Base-by-base conservation (phyloP, 1,140 invertebrate species). In the Sycophila sp. region DNA sequence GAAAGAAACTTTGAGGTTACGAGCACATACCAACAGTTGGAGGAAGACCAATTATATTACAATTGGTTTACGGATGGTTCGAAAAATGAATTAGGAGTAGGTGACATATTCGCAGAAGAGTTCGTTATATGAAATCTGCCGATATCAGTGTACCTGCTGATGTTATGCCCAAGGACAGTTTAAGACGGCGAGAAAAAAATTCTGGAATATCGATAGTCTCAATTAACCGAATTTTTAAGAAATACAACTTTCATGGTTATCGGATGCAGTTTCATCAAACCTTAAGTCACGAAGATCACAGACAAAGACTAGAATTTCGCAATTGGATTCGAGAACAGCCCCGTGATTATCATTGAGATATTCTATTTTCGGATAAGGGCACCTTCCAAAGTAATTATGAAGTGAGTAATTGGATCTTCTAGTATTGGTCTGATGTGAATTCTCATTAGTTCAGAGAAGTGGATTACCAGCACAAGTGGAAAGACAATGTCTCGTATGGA, bases 321-420 rank as follows among this genome's bases (percentile, higher is more conserved):
- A 49, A 49, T 49, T 49, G 45, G 45, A 49, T 49, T 49, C 6
- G 15, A 17, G 15, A 49, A 49, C 45, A 49, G 22, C 22, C 17
- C 15, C 45, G 15, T 49, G 30, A 40, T 68, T 68, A 13, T 69
- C 30, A 28, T 60, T n/a, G n/a, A n/a, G n/a, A n/a, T n/a, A n/a
- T n/a, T n/a, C n/a, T n/a, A n/a, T n/a, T n/a, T n/a, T n/a, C 66
- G 38, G 66, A 69, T 24, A 15, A 69, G 45, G 45, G 38, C n/a
- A 69, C 30, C 30, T 62, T 69, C 34, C 34, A 36, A 6, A 7
- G 34, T 36, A 13, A 36, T 36, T 36, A 36, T 36, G 34, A 36
- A 36, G 34, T 36, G 34, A 36, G 34, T 36, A 36, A 36, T 36
- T 36, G 34, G 34, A 36, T 7, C 34, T 36, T n/a, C n/a, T n/a